Conservation (phyloP, 2,888 invertebrate species). For the Aspidiotus rigidus region DNA sequence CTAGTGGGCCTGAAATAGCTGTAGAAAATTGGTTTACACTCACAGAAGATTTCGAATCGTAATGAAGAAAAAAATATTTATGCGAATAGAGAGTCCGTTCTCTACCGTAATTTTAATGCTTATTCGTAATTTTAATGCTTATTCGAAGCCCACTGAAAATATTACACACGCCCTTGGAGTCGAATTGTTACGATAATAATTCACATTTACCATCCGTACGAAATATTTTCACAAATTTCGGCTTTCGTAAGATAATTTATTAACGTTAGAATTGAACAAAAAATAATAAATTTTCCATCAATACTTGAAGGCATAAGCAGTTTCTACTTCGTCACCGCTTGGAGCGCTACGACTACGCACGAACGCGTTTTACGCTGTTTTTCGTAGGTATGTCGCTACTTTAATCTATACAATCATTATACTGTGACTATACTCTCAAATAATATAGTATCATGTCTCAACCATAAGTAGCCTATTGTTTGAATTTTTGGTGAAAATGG, state of each 20-base stretch:
- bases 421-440: too few relatives aligned
- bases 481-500: too few relatives aligned
- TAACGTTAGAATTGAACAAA: not conserved
- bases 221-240: not conserved
- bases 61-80: not conserved
- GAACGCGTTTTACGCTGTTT: not conserved
- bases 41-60: not conserved
- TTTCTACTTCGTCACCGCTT: not conserved
- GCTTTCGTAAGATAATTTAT: not conserved
- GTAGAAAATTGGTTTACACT: not conserved
- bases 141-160: not conserved
- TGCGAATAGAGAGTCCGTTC: not conserved
- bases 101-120: not conserved
- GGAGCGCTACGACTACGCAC: not conserved
- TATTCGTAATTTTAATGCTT: not conserved
- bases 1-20: too few relatives aligned
- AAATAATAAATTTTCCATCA: not conserved
- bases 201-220: not conserved
- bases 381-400: constrained; percentile 4
- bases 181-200: not conserved
- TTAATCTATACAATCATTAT: too few relatives aligned
- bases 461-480: too few relatives aligned
- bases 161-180: not conserved
- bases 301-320: not conserved
- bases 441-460: too few relatives aligned